Evolutionary conservation across 2,113 vertebrate species (phyloP).

Genomic region (Sitta europaea): DNA sequence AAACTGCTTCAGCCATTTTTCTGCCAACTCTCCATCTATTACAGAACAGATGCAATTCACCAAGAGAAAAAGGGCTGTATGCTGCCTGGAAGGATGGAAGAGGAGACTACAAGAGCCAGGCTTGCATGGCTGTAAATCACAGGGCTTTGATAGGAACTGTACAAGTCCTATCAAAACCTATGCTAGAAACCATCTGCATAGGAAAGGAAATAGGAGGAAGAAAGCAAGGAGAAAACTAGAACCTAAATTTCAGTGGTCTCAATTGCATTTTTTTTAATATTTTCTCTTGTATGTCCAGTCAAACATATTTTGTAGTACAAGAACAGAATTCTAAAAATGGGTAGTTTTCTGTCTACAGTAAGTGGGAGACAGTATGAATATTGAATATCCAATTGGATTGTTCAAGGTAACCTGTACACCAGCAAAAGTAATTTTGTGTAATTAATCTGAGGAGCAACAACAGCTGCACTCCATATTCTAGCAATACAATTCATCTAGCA

Average conservation of each 20-base stretch:
- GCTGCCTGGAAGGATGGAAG: not conserved
- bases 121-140: not conserved
- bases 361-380: not conserved
- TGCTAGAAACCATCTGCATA: not conserved
- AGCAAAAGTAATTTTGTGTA: not conserved
- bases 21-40: not conserved
- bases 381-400: not conserved
- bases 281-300: not conserved
- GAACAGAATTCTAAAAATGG: not conserved
- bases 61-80: not conserved
- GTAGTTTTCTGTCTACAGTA: not conserved
- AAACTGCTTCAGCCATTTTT: not conserved
- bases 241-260: not conserved
- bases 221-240: not conserved
- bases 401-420: not conserved
- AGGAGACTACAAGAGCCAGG: not conserved
- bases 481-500: not conserved
- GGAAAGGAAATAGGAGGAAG: not conserved
- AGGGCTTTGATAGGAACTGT: not conserved
- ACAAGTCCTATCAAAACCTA: not conserved
- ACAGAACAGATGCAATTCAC: not conserved
- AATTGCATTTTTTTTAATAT: not conserved
- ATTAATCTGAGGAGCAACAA: not conserved
- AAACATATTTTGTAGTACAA: not conserved
- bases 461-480: not conserved